These are phyloP conservation scores for Holcopasites calliopsidis DNA, from an alignment of 1,140 invertebrate species.

Conservation along the genomic window DNA sequence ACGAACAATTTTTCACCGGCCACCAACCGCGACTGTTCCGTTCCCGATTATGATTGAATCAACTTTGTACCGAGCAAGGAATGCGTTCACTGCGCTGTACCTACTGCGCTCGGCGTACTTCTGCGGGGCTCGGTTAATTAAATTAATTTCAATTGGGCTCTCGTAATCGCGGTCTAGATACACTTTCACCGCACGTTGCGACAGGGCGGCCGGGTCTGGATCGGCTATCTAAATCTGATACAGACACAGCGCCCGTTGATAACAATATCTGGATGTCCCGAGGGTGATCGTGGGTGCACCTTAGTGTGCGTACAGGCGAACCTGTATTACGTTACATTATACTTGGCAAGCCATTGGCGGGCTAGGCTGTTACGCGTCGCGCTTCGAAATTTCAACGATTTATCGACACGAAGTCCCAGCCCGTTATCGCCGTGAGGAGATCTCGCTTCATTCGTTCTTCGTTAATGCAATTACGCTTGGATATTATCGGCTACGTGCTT, in stretches of 20 bases:
- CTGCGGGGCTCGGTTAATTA: slow-evolving; percentile 69
- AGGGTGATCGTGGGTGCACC: slow-evolving; percentile 60
- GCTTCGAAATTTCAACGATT: slow-evolving; percentile 68
- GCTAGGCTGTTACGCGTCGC: slow-evolving; percentile 57
- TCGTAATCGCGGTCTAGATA: slow-evolving; percentile 60
- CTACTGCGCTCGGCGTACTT: slow-evolving; percentile 31
- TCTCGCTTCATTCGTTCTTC: slow-evolving; percentile 21
- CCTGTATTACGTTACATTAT: slow-evolving; percentile 27
- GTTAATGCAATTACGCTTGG: not conserved
- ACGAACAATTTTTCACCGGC: slow-evolving; percentile 25
- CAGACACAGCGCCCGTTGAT: slow-evolving; percentile 63
- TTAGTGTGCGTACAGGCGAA: slow-evolving; percentile 43
- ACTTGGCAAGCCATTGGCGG: slow-evolving; percentile 34
- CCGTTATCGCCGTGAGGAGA: slow-evolving; percentile 4
- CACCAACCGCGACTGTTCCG: not conserved
- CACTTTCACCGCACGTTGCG: slow-evolving; percentile 74
- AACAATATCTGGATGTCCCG: slow-evolving; percentile 71
- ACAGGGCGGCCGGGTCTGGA: slow-evolving; percentile 59
- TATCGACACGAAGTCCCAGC: slow-evolving; percentile 56
- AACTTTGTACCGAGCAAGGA: slow-evolving; percentile 5
- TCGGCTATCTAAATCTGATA: slow-evolving; percentile 64
- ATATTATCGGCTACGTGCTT: slow-evolving; percentile 10
- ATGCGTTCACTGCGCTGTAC: slow-evolving; percentile 21
- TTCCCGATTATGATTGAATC: slow-evolving; percentile 45
- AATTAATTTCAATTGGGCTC: slow-evolving; percentile 73